These are phyloP conservation scores for Hipposideros armiger DNA, from an alignment of 2,113 vertebrate species.

Conservation along the genomic window DNA sequence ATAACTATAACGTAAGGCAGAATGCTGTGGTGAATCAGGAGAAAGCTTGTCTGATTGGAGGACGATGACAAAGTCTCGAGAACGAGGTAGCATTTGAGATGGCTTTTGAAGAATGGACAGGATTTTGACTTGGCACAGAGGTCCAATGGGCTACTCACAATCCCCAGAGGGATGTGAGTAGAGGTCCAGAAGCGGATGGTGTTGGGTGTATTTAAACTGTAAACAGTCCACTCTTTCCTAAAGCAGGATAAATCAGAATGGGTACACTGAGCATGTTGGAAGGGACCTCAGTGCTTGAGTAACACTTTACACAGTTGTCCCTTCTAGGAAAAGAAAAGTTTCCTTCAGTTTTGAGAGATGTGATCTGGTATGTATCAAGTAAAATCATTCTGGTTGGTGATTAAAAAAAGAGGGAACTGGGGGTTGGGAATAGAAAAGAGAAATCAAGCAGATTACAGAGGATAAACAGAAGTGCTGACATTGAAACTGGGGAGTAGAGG, in stretches of 20 bases:
- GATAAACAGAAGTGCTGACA: not conserved
- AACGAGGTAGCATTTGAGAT: not conserved
- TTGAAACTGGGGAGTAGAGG: not conserved
- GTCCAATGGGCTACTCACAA: not conserved
- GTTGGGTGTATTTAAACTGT: not conserved
- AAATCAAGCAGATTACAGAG: not conserved
- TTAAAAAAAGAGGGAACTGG: not conserved
- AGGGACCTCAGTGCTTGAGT: not conserved
- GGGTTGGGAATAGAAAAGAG: not conserved
- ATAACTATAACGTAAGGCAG: not conserved
- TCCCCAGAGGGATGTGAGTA: not conserved
- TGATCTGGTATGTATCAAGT: not conserved
- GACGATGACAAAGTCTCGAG: not conserved
- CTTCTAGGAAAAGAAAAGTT: not conserved
- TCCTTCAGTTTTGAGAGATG: conserved; percentile 28
- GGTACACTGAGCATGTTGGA: not conserved
- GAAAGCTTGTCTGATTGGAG: not conserved
- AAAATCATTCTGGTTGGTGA: not conserved
- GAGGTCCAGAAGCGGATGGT: not conserved
- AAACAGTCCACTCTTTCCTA: not conserved
- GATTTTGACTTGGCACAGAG: not conserved
- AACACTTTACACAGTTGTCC: not conserved
- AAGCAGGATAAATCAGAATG: not conserved
- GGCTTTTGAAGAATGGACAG: not conserved
- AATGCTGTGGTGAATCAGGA: fast-evolving